Base-by-base conservation (phyloP, 2,113 vertebrate genomes). In the Callaeas wilsoni region DNA sequence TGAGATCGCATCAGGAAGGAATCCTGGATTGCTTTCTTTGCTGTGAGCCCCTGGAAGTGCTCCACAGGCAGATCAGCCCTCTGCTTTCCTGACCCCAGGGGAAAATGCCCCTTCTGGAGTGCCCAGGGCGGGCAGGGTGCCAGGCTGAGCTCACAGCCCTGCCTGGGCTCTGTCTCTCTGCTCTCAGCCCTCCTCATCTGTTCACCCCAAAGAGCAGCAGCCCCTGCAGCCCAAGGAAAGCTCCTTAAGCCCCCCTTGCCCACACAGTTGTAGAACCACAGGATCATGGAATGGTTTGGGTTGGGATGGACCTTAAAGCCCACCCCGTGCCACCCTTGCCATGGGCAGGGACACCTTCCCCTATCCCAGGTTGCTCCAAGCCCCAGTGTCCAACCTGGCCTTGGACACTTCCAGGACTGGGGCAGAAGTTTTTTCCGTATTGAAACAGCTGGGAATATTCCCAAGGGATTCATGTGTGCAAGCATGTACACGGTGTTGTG, bases 401-500 rank as follows among this genome's bases (percentile, higher is more conserved):
- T 42, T 32, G 8, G 5, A 4, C 50, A 42, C 32, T 80, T 18
- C 21, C 76, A 88, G 57, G 35, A 41, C 4, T 56, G 57, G 7
- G 26, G 5, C 16, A 39, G 7, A 6, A 0, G 4, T 10, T 47
- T 70, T 41, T 47, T 21, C 7, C 55, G 8, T 20, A 18, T 55
- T 30, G 29, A 27, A 62, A 52, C 20, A 33, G 17, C 44, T 9
- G 55, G 49, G 69, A 50, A 3, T 44, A 16, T 46, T 47, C 59
- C 64, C 39, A 11, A 52, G 52, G 32, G 29, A 20, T 53, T 32
- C 1, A 0, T 21, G 6, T 10, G 22, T 81, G 29, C 25, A 16
- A 18, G 35, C 23, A 4, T 0, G 1, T 13, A 3, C 6, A 0
- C 2, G 30, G 27, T 13, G 14, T 33, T 12, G 20, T 16, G 42